Base-by-base conservation (phyloP, 2,113 vertebrate species). In the Sminthopsis crassicaudata region DNA sequence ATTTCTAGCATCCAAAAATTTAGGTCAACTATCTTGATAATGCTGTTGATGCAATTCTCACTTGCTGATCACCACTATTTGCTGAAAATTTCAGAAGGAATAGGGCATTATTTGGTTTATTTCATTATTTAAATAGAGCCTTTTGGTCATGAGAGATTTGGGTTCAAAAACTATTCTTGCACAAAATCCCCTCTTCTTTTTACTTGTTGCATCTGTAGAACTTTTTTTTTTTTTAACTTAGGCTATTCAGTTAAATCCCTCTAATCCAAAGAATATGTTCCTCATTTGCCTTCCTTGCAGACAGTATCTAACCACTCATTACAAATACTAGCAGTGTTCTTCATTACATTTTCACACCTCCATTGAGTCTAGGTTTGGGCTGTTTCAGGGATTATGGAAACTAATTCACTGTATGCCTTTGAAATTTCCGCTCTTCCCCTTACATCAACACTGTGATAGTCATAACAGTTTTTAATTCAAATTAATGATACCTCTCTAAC, bases 261-360 rank as follows among this genome's bases (percentile, higher is more conserved):
- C 94, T 99, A 98, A 99, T 98, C 97, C 96, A 94, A 93, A 92
- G 97, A 98, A 99, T 98, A 92, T 98, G 97, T 97, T 98, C 95
- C 95, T 92, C 98, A 98, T 98, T 98, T 97, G 93, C 95, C 93
- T 98, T 91, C 96, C 98, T 98, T 98, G 98, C 97, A 98, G 98
- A 96, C 89, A 50, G 95, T 95, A 97, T 95, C 97, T 97, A 90
- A 95, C 95, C 53, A 26, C 90, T 97, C 96, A 91, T 93, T 98
- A 93, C 95, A 97, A 97, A 96, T 36, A 96, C 8, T 57, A 98
- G 94, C 90, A 91, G 95, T 98, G 97, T 95, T 97, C 98, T 98
- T 98, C 94, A 97, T 98, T 98, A 97, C 90, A 97, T 97, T 98
- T 97, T 94, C 76, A 88, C 95, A 91, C 88, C 96, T 57, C 30